These are phyloP conservation scores for Palythoa caribaeorum DNA, from an alignment of 92 coral and sea anemone species.

Conservation along the genomic window DNA sequence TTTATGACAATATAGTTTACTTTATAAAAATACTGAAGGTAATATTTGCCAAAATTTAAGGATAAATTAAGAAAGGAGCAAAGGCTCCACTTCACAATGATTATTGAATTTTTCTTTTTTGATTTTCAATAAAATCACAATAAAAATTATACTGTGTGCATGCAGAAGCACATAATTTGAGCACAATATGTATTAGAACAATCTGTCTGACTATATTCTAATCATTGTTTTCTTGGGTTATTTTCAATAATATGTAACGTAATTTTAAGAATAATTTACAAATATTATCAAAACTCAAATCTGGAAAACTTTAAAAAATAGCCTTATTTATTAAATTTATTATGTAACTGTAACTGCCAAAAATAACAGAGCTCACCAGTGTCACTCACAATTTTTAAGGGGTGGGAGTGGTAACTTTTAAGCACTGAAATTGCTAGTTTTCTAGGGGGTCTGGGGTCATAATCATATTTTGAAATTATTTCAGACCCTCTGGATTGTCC, in stretches of 20 bases:
- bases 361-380: background rate
- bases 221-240: background rate
- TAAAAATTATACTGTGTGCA: background rate
- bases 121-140: background rate
- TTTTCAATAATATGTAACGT: background rate
- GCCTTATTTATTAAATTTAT: background rate
- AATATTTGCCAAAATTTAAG: background rate
- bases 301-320: conserved; percentile 1
- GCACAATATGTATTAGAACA: background rate
- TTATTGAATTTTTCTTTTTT: background rate
- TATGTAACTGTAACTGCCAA: background rate
- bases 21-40: conserved; percentile 4
- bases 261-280: conserved; percentile 7
- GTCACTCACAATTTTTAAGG: background rate
- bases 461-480: conserved; percentile 5
- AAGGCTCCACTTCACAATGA: conserved; percentile 3
- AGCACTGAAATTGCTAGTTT: background rate
- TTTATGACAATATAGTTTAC: conserved; percentile 7
- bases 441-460: conserved; percentile 1
- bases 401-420: background rate
- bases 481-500: conserved; percentile 13
- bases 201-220: background rate
- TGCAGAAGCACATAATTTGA: conserved; percentile 11
- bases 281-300: background rate
- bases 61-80: conserved; percentile 10